These are phyloP conservation scores for Columba guinea DNA, from an alignment of 2,797 vertebrate genomes.

Conservation along the genomic window DNA sequence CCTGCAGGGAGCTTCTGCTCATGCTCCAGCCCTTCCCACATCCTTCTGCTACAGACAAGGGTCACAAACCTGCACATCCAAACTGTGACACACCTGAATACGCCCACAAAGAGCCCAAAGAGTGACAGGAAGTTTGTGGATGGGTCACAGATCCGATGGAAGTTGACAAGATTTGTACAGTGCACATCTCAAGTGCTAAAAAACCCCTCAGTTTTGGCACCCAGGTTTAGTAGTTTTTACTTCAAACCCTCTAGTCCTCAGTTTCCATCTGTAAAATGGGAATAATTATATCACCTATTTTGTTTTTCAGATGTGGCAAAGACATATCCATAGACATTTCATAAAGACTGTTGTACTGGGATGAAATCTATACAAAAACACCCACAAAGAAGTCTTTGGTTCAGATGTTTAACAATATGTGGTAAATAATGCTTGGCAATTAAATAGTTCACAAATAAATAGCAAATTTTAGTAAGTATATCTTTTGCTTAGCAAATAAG, in stretches of 20 bases:
- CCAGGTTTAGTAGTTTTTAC: neutral
- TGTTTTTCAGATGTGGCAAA: neutral
- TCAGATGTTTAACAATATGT: neutral
- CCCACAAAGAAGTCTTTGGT: neutral
- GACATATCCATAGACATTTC: neutral
- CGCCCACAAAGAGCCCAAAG: neutral
- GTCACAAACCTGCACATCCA: neutral
- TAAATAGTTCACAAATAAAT: neutral
- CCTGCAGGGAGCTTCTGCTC: neutral
- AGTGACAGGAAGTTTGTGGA: neutral
- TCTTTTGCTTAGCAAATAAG: neutral
- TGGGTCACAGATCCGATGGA: neutral
- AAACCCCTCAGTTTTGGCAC: neutral
- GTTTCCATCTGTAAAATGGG: neutral
- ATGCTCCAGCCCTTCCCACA: accelerated
- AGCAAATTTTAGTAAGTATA: neutral
- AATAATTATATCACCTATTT: accelerated
- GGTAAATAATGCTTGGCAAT: neutral
- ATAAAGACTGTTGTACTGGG: neutral
- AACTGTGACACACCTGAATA: neutral
- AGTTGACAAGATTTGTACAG: neutral
- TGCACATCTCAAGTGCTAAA: neutral
- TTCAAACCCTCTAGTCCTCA: neutral
- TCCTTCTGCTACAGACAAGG: accelerated
- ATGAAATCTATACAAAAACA: neutral